Evolutionary conservation across 2,888 invertebrate species (phyloP), one percentile per base, ranked within the genome.

Genomic region (Pseudoips prasinana): DNA sequence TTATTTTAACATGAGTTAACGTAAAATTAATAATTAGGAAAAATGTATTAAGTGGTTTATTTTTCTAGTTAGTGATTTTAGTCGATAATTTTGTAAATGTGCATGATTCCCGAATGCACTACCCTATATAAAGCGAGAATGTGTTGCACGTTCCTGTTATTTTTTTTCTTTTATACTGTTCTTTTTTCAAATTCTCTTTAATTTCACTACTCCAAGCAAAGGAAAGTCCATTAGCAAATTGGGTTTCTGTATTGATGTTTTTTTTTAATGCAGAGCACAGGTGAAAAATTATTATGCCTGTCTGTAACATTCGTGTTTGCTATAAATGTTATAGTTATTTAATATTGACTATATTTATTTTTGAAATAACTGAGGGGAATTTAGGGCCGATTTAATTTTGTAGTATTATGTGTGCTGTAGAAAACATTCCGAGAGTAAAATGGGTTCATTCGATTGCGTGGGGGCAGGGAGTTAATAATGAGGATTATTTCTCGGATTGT

Each of bases 71-170:
- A 50, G 20, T 42, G 54, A 66, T 63, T 65, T 48, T 55, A 58
- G 51, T 47, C 19, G 25, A 55, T 58, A 52, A 43, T 49, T 55
- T 40, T 79, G 78, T 82, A 72, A 62, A 74, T 76, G 87, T 85
- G 87, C 87, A 87, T 87, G 87, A 62, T 43, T 78, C 85, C 86
- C 65, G 84, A 86, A 85, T 87, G 87, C 86, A 86, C 84, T 75
- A 54, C 76, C 83, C 73, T 71, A 62, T 33, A n/a, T n/a, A n/a
- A 70, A 72, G 77, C 76, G 75, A 78, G 86, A 86, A 83, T 87
- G 87, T 84, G 57, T 60, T 86, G 87, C 87, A 87, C 87, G 87
- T 73, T 73, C 53, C 68, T 70, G 64, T 73, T 62, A 71, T 66
- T 68, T 71, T 54, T n/a, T 67, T 14, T 3, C 14, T 14, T 14